These are phyloP conservation scores for Micoletzkya japonica DNA, from an alignment of 2,888 invertebrate species.

Conservation along the genomic window DNA sequence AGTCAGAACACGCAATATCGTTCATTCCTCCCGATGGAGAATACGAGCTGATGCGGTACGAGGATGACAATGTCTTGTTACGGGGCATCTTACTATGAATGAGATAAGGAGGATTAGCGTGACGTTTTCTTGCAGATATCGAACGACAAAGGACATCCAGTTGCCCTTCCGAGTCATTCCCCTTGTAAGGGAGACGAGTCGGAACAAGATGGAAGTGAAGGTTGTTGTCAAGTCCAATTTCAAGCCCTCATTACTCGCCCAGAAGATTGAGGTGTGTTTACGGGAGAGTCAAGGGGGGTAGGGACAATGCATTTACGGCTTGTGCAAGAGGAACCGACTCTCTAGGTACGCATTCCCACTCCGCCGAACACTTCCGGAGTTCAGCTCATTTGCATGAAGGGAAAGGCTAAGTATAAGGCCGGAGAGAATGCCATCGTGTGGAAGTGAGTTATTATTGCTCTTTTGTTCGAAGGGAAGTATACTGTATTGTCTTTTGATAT, in stretches of 20 bases:
- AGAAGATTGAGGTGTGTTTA: conserved; percentile 85
- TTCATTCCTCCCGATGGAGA: conserved; percentile 99
- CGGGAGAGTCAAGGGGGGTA: too few species aligned
- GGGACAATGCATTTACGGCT: neutral
- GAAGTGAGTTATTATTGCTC: conserved; percentile 74
- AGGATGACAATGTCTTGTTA: too few species aligned
- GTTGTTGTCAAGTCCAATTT: conserved; percentile 97
- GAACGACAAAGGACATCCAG: conserved; percentile 98
- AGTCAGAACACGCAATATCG: conserved; percentile 99
- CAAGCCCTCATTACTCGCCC: conserved; percentile 93
- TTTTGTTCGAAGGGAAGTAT: neutral
- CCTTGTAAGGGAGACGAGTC: conserved; percentile 92
- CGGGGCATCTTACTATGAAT: too few species aligned
- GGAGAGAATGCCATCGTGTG: conserved; percentile 97
- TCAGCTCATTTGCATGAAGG: conserved; percentile 96
- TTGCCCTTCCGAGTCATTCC: conserved; percentile 99
- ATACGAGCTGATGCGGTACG: conserved; percentile 94
- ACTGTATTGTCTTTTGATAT: neutral
- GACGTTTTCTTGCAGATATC: conserved; percentile 74
- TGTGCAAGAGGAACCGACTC: conserved; percentile 7
- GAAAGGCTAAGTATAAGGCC: conserved; percentile 97
- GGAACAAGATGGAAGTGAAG: conserved; percentile 99
- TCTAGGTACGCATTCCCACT: conserved; percentile 83
- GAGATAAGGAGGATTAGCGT: neutral
- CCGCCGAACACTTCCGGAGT: conserved; percentile 98